Conservation (phyloP, 2,113 vertebrate genomes). For the Erythrocercus mccallii region DNA sequence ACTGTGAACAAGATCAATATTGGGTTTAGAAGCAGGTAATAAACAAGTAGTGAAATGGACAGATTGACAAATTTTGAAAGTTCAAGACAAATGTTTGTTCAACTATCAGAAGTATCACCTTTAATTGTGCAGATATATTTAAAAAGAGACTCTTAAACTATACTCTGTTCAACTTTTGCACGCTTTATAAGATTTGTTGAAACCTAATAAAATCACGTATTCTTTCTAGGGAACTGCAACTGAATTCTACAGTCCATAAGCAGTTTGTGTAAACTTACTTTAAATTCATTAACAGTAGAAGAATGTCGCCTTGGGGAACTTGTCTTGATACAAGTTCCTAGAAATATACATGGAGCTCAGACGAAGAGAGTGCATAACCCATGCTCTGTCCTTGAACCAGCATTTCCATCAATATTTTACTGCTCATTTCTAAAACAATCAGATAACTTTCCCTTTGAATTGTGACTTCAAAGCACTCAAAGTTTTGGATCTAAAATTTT, state of each 20-base stretch:
- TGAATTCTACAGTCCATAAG: not conserved
- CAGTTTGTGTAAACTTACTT: not conserved
- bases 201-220: not conserved
- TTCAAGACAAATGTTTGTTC: not conserved
- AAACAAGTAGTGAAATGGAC: not conserved
- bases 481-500: not conserved
- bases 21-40: not conserved
- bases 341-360: not conserved
- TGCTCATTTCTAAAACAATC: not conserved
- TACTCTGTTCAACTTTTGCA: not conserved
- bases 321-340: not conserved
- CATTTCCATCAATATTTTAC: not conserved
- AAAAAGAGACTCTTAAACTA: not conserved
- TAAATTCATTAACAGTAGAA: not conserved
- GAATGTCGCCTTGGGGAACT: not conserved
- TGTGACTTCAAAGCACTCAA: slow-evolving; percentile 17
- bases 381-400: not conserved
- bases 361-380: not conserved
- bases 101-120: not conserved
- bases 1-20: not conserved
- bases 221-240: not conserved
- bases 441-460: slow-evolving; percentile 20
- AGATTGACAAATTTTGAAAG: not conserved
- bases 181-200: not conserved
- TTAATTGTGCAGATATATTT: not conserved